phyloP scores from a whole-genome alignment of 2,888 invertebrate genomes.

The Philhelius pedissequus region DNA sequence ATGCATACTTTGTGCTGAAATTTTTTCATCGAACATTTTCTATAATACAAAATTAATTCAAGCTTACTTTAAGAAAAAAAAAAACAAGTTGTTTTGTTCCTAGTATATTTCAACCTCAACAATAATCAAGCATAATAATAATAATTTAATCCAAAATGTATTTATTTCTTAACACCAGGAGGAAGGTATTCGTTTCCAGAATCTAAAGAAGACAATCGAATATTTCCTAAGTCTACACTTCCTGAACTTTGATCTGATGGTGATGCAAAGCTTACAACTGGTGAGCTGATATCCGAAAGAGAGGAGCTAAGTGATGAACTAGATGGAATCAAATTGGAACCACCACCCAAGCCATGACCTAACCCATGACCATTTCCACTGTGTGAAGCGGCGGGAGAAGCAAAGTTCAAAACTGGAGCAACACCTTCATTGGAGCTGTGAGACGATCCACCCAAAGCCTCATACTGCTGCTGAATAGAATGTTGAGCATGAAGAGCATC shows the following conservation, averaged over 20 bases:
- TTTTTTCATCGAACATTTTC: too few species aligned
- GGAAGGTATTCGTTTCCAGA: background rate
- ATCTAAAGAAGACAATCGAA: background rate
- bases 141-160: too few species aligned
- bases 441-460: conserved; percentile 72
- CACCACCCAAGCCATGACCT: background rate
- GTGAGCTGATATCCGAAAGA: background rate
- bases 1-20: too few species aligned
- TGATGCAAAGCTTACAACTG: background rate
- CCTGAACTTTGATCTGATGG: background rate
- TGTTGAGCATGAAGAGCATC: conserved; percentile 75
- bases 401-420: conserved; percentile 70
- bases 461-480: conserved; percentile 74
- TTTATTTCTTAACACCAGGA: conserved; percentile 7
- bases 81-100: background rate
- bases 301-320: background rate
- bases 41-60: background rate
- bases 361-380: background rate
- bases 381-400: conserved; percentile 1
- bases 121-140: background rate
- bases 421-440: conserved; percentile 73
- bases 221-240: background rate
- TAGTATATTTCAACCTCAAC: background rate
- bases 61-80: background rate
- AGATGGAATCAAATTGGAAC: background rate